Base-by-base conservation (phyloP, 2,888 invertebrate genomes). In the Parascotia fuliginaria region DNA sequence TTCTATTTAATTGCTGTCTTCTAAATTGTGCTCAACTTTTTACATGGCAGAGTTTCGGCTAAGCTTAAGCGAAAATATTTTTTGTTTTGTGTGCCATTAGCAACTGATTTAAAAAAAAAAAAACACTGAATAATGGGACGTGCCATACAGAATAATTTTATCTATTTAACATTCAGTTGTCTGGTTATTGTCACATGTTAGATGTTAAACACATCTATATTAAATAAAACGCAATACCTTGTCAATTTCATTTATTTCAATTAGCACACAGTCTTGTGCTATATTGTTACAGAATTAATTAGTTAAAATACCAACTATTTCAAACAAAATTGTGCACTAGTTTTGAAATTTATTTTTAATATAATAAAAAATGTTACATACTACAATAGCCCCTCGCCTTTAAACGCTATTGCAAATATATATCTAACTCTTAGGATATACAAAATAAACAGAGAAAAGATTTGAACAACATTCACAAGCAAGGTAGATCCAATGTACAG, bases 181-280 rank as follows among this genome's bases (percentile, higher is more conserved):
- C 19, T 19, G 19, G 19, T 19, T 19, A n/a, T n/a, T n/a, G n/a
- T n/a, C n/a, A n/a, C n/a, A n/a, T n/a, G n/a, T n/a, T n/a, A n/a
- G n/a, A n/a, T n/a, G n/a, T n/a, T n/a, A n/a, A n/a, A n/a, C n/a
- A n/a, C n/a, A n/a, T n/a, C n/a, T n/a, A n/a, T n/a, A n/a, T n/a
- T 37, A 57, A 71, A 65, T 50, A 58, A 69, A 73, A 72, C 54
- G 19, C 55, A 42, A 61, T 57, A 54, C 62, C 58, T 77, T 73
- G 71, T 79, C 75, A 77, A 79, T 81, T 86, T 88, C 81, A 85
- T 86, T 87, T 81, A 86, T 79, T 81, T 82, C 75, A 82, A 80
- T 78, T 79, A 87, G 89, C 89, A 87, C 87, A 80, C 79, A 72
- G 63, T 77, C 57, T 83, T 87, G 89, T 87, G 89, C 88, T 79